A percentile compares a stretch with the other conserved stretches of the same genome.
Evolutionary conservation across 2,113 vertebrate species (phyloP).

Genomic region (Dicrurus megarhynchus): DNA sequence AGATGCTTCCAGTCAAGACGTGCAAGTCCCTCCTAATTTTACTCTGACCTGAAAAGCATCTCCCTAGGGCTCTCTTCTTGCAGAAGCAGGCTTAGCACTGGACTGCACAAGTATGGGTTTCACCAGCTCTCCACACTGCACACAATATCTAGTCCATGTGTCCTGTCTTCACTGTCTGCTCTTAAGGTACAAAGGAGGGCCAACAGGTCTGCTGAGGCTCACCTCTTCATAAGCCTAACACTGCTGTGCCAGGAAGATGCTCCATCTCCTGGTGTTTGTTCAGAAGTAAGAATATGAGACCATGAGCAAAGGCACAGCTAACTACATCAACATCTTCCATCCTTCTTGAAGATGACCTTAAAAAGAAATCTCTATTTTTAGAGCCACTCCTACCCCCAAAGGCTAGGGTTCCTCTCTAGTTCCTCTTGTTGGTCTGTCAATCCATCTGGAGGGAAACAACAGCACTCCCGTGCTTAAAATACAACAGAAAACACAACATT

Average conservation of each 20-base stretch:
- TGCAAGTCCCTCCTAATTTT: neutral
- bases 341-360: neutral
- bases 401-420: neutral
- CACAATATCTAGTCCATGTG: rapidly evolving
- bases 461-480: neutral
- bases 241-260: neutral
- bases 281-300: neutral
- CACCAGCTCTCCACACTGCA: neutral
- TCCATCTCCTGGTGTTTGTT: neutral
- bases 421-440: neutral
- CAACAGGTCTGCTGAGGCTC: neutral
- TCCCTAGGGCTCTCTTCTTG: neutral
- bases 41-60: neutral
- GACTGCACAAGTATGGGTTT: rapidly evolving
- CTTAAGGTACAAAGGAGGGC: neutral
- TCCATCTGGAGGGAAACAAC: neutral
- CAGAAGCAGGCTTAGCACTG: neutral
- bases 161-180: neutral
- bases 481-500: neutral
- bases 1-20: neutral
- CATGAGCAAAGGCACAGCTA: neutral
- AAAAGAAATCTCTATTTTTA: neutral
- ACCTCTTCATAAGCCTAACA: neutral
- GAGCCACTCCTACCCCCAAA: neutral
- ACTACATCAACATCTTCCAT: neutral